phyloP scores from a whole-genome alignment of 2,888 invertebrate species.

The Metallyticus violacea region DNA sequence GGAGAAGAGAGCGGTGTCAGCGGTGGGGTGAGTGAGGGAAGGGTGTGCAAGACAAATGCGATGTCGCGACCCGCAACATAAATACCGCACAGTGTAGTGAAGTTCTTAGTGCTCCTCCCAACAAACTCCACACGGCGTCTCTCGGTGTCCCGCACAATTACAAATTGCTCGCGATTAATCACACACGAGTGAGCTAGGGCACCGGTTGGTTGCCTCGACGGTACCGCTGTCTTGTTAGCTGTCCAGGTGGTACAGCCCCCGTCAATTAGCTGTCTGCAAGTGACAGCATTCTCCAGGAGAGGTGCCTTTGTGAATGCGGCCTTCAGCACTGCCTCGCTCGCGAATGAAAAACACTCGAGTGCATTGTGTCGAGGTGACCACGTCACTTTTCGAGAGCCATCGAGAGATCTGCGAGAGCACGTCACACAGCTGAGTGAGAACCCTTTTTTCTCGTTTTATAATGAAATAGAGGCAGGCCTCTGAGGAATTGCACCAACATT shows the following conservation, averaged over 20 bases:
- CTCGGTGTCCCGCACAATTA: not conserved
- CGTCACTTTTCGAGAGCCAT: no score
- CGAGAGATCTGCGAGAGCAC: not conserved
- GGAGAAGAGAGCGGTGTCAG: no score
- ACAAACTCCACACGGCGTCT: no score
- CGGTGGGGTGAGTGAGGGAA: not conserved
- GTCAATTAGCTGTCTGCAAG: not conserved
- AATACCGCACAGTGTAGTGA: constrained; percentile 7
- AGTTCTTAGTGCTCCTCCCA: not conserved
- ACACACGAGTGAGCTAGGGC: not conserved
- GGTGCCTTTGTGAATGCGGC: not conserved
- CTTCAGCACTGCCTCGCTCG: no score
- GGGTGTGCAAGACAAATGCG: constrained; percentile 26
- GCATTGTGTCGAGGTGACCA: not conserved
- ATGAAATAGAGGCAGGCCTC: not conserved
- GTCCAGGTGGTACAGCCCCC: not conserved
- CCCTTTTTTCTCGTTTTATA: not conserved
- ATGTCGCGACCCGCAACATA: constrained; percentile 28
- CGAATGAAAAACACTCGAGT: not conserved
- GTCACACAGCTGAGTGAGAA: not conserved
- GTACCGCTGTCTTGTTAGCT: constrained; percentile 3
- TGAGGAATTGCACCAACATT: no score
- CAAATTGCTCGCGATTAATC: not conserved
- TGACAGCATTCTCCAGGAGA: not conserved
- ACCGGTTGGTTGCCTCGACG: no score